These are phyloP conservation scores for Anthophora plumipes DNA, from an alignment of 2,888 invertebrate genomes.

Conservation along the genomic window DNA sequence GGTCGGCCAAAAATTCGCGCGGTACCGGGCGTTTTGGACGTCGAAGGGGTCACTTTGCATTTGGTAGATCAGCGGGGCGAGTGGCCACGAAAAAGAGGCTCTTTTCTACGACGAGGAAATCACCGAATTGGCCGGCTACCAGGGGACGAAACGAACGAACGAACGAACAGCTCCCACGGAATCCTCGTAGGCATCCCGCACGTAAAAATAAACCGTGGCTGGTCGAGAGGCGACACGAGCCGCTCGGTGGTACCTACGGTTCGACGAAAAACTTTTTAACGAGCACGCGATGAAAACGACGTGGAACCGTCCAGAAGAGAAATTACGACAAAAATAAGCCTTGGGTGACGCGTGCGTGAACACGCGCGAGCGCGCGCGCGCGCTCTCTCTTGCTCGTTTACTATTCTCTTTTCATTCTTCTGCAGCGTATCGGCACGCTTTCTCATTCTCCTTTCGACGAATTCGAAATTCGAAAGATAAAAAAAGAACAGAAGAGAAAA, in stretches of 20 bases:
- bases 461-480: too few species aligned
- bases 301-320: constrained; percentile 19
- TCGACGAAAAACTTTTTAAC: constrained; percentile 63
- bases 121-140: constrained; percentile 64
- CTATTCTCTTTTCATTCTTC: too few species aligned
- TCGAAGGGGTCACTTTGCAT: constrained; percentile 14
- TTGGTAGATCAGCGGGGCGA: not conserved
- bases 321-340: constrained; percentile 26
- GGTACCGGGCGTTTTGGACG: not conserved
- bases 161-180: constrained; percentile 53
- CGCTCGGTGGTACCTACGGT: constrained; percentile 26
- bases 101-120: constrained; percentile 60
- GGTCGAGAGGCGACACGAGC: constrained; percentile 24
- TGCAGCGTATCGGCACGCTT: too few species aligned
- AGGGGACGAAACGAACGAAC: constrained; percentile 47
- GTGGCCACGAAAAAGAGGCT: constrained; percentile 23
- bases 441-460: too few species aligned
- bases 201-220: constrained; percentile 65
- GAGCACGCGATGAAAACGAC: constrained; percentile 54
- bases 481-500: too few species aligned
- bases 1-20: constrained; percentile 37
- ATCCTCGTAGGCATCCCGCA: constrained; percentile 65
- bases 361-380: too few species aligned
- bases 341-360: too few species aligned
- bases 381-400: not conserved